Evolutionary conservation across 2,113 vertebrate genomes (phyloP).

Genomic region (Salvator merianae): DNA sequence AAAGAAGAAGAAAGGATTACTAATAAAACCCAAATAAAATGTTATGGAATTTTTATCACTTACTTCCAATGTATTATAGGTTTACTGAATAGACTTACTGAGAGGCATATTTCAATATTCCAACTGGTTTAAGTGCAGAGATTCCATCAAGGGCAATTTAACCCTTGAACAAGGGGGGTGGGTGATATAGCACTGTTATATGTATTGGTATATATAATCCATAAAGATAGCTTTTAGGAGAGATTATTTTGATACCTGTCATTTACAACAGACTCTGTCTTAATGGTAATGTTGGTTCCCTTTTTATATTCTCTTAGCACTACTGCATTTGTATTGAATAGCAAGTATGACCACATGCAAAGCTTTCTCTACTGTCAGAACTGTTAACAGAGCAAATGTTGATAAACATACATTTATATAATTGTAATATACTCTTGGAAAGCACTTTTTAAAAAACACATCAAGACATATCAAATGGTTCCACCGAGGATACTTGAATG

Average conservation of each 20-base stretch:
- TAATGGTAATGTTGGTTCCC: conserved; percentile 18
- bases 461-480: not conserved
- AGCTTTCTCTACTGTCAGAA: conserved; percentile 37
- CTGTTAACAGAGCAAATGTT: conserved; percentile 50
- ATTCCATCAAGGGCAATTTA: conserved; percentile 48
- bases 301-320: conserved; percentile 36
- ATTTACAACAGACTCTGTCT: conserved; percentile 28
- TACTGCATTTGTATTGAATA: conserved; percentile 43
- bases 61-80: not conserved
- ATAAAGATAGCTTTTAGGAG: conserved; percentile 17
- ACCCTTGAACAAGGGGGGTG: conserved; percentile 14
- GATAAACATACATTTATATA: conserved; percentile 56
- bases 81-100: not conserved
- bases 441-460: conserved; percentile 16
- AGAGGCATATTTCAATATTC: conserved; percentile 39
- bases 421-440: conserved; percentile 34
- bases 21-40: not conserved
- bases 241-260: conserved; percentile 27
- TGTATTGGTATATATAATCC: conserved; percentile 25
- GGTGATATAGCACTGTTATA: conserved; percentile 35
- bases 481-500: too few species aligned
- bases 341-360: conserved; percentile 52
- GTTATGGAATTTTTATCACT: not conserved
- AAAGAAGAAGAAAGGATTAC: too few species aligned
- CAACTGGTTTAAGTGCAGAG: not conserved